These are phyloP conservation scores for Nematostella vectensis DNA, from an alignment of 92 coral and sea anemone genomes.

Conservation along the genomic window DNA sequence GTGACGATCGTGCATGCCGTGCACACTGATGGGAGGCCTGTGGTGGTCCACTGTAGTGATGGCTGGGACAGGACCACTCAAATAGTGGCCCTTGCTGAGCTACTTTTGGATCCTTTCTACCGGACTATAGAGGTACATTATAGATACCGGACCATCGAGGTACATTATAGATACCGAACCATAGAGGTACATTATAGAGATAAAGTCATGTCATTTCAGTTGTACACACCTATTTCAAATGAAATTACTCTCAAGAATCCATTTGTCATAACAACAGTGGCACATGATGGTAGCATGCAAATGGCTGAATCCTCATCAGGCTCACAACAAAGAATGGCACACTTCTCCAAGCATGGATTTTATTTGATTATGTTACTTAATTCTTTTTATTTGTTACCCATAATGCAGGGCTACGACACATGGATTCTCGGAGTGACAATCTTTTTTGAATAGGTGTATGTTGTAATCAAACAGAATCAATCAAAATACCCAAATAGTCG, in stretches of 20 bases:
- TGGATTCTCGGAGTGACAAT: no score
- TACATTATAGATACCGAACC: neutral
- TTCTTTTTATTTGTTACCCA: no score
- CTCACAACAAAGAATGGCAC: no score
- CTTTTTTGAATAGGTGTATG: neutral
- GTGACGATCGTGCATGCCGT: conserved; percentile 75
- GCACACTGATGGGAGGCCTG: conserved; percentile 71
- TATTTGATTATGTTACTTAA: no score
- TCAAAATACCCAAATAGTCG: no score
- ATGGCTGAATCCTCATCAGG: no score
- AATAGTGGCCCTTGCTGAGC: conserved; percentile 86
- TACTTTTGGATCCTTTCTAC: conserved; percentile 87
- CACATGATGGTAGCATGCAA: no score
- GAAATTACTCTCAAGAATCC: neutral
- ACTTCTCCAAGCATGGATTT: no score
- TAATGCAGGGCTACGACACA: no score
- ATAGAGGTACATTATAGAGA: conserved; percentile 40
- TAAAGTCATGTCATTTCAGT: no score
- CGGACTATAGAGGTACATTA: conserved; percentile 79
- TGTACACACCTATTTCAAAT: no score
- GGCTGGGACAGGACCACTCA: conserved; percentile 99
- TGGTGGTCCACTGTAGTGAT: conserved; percentile 95
- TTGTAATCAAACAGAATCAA: neutral
- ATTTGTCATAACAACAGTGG: no score
- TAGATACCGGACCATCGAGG: conserved; percentile 31